phyloP scores from a whole-genome alignment of 2,113 vertebrate species.

The Anser cygnoides region DNA sequence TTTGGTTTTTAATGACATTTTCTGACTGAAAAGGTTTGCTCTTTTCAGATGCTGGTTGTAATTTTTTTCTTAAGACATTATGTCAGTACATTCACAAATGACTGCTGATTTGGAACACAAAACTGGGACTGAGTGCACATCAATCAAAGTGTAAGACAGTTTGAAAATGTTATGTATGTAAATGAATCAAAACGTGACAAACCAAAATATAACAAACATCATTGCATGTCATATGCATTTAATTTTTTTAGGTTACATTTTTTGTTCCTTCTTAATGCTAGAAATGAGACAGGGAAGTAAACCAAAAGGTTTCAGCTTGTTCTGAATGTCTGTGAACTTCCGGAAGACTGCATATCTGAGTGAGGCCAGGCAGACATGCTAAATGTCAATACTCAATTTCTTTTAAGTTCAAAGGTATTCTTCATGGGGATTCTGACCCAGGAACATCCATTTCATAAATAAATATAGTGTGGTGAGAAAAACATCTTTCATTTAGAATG shows the following conservation, averaged over 20 bases:
- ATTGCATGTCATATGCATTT: background rate
- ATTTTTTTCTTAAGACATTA: background rate
- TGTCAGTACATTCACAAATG: background rate
- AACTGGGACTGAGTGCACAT: background rate
- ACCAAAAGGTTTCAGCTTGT: background rate
- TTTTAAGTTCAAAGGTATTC: background rate
- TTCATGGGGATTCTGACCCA: background rate
- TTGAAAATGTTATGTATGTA: background rate
- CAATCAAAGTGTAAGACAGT: background rate
- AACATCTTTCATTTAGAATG: background rate
- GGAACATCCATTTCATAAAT: background rate
- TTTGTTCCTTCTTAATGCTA: background rate
- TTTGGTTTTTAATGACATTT: background rate
- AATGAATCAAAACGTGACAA: background rate
- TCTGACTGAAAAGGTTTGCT: background rate
- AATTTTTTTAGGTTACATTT: background rate
- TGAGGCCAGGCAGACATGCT: background rate
- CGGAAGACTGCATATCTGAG: background rate
- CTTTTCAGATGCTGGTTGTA: background rate
- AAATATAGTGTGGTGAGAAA: background rate
- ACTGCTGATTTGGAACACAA: background rate
- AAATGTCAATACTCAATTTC: background rate
- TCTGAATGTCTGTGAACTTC: background rate
- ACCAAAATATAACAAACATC: background rate
- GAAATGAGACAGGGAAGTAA: background rate